Evolutionary conservation across 2,888 invertebrate species (phyloP).

Genomic region (Cantharis rustica): DNA sequence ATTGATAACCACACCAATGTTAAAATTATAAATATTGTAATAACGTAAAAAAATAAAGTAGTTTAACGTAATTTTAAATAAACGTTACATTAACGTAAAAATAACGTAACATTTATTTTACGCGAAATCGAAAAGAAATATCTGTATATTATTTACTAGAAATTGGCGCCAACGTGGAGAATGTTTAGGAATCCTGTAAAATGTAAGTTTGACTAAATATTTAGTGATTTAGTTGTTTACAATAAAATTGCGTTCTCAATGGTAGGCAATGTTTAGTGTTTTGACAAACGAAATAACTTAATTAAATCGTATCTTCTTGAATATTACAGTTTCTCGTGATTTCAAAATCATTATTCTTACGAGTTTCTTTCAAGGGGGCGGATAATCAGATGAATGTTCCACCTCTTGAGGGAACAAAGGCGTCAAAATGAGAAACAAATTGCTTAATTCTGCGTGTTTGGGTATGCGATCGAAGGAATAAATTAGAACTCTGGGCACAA

Average conservation of each 20-base stretch:
- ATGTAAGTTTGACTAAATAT: background rate
- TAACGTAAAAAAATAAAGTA: too few relatives aligned
- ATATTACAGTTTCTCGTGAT: constrained; percentile 25
- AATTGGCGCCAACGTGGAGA: background rate
- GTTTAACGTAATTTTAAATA: too few relatives aligned
- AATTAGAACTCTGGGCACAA: constrained; percentile 39
- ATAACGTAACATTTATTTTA: background rate
- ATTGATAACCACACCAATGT: too few relatives aligned
- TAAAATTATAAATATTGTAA: too few relatives aligned
- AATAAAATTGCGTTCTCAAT: background rate
- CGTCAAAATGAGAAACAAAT: constrained; percentile 41
- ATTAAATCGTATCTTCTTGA: constrained; percentile 15
- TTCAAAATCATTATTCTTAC: constrained; percentile 25
- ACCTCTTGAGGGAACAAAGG: constrained; percentile 37
- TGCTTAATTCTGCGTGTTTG: constrained; percentile 41
- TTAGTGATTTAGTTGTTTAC: background rate
- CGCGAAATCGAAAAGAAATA: too few relatives aligned
- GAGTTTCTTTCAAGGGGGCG: constrained; percentile 19
- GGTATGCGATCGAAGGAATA: constrained; percentile 37
- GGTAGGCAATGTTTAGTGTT: background rate
- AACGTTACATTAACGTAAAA: background rate
- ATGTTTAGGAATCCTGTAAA: background rate
- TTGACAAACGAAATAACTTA: background rate
- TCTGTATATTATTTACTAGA: background rate
- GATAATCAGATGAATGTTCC: constrained; percentile 31